Conservation (phyloP, 1,140 invertebrate genomes). For the Dreissena rostriformis region DNA sequence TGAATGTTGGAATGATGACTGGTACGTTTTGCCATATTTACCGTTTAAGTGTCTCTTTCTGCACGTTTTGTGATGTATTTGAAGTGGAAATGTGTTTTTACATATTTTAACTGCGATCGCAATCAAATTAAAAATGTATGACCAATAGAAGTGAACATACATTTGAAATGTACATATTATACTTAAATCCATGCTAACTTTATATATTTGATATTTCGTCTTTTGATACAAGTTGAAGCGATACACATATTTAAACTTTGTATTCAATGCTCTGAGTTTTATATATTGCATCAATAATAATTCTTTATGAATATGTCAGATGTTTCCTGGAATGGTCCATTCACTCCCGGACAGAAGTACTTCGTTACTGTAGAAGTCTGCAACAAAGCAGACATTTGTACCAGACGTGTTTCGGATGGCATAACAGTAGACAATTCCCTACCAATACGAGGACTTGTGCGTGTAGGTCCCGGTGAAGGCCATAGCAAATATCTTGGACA, state of each 20-base stretch:
- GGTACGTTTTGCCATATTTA: constrained; percentile 32
- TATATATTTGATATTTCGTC: too few species aligned
- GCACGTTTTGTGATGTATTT: neutral
- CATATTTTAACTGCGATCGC: too few species aligned
- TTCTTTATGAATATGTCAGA: neutral
- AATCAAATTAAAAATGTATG: too few species aligned
- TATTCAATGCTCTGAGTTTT: too few species aligned
- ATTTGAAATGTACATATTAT: too few species aligned
- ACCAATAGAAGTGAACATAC: too few species aligned
- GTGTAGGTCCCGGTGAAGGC: constrained; percentile 26
- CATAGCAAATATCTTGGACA: constrained; percentile 48
- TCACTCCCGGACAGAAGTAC: constrained; percentile 44
- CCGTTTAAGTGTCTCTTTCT: neutral
- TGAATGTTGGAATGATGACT: constrained; percentile 50
- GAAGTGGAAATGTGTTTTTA: neutral
- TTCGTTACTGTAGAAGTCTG: constrained; percentile 60
- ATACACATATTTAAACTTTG: too few species aligned
- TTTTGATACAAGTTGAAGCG: too few species aligned
- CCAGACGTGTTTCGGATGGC: constrained; percentile 42
- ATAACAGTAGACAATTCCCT: constrained; percentile 55
- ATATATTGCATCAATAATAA: too few species aligned
- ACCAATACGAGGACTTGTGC: constrained; percentile 49
- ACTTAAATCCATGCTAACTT: too few species aligned
- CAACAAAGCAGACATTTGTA: constrained; percentile 56
- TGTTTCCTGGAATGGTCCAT: constrained; percentile 29